phyloP scores from a whole-genome alignment of 2,888 invertebrate species.

The Agonum fuliginosum region DNA sequence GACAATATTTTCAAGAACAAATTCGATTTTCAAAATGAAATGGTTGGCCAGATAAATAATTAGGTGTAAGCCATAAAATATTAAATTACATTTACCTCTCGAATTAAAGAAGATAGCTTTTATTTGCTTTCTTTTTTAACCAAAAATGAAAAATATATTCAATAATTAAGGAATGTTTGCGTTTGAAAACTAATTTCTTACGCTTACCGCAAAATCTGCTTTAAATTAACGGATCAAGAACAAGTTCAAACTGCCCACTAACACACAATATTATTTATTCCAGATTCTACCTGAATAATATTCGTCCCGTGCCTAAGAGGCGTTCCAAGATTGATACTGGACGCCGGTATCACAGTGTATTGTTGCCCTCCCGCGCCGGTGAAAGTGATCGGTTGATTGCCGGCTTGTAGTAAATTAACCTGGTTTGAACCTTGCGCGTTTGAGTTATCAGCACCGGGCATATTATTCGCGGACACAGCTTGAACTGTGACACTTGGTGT shows the following conservation, averaged over 20 bases:
- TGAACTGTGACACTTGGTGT: conserved; percentile 71
- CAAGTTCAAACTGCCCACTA: not conserved
- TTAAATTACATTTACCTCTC: no score
- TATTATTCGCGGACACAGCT: conserved; percentile 69
- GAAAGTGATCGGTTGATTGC: conserved; percentile 80
- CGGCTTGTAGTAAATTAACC: conserved; percentile 52
- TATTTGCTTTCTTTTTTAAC: no score
- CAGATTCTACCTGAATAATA: conserved; percentile 66
- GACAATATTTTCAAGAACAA: no score
- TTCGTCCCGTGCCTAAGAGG: conserved; percentile 68
- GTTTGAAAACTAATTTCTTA: no score
- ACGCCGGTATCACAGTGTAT: conserved; percentile 88
- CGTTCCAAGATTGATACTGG: conserved; percentile 75
- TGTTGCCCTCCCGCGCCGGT: conserved; percentile 87
- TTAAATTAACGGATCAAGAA: not conserved
- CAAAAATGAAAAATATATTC: no score
- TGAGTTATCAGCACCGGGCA: conserved; percentile 69
- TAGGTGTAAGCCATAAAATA: no score
- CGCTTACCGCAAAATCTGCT: no score
- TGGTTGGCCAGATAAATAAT: no score
- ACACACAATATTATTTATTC: not conserved
- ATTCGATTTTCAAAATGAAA: no score
- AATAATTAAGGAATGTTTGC: no score
- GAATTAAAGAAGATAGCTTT: no score
- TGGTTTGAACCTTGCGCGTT: conserved; percentile 69